phyloP scores from a whole-genome alignment of 2,888 invertebrate genomes.

The Suillia variegata region DNA sequence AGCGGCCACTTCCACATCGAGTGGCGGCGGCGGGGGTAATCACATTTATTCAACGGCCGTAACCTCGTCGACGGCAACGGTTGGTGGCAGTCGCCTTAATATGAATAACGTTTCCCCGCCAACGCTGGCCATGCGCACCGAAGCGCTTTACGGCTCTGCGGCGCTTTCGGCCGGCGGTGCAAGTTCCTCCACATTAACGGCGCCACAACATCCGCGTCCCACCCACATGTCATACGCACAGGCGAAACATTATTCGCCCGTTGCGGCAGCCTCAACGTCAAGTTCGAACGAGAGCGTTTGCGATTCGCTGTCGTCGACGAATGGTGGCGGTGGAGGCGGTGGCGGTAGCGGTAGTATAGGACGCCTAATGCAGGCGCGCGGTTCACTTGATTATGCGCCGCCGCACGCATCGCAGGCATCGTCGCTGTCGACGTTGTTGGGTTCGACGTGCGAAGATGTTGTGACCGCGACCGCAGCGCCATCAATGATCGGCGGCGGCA shows the following conservation, averaged over 20 bases:
- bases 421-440: slow-evolving; percentile 50
- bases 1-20: slow-evolving; percentile 45
- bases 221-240: slow-evolving; percentile 53
- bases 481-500: slow-evolving; percentile 46
- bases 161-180: slow-evolving; percentile 12
- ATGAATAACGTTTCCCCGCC: slow-evolving; percentile 56
- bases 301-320: slow-evolving; percentile 68
- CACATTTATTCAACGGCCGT: slow-evolving; percentile 43
- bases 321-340: slow-evolving; percentile 61
- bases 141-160: slow-evolving; percentile 42
- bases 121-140: slow-evolving; percentile 51
- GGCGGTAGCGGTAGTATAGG: slow-evolving; percentile 32
- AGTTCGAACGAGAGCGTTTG: slow-evolving; percentile 87
- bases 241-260: slow-evolving; percentile 54
- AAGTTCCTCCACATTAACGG: slow-evolving; percentile 21
- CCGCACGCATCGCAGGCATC: slow-evolving; percentile 52
- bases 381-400: slow-evolving; percentile 52
- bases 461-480: slow-evolving; percentile 51
- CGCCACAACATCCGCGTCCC: slow-evolving; percentile 50
- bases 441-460: slow-evolving; percentile 54
- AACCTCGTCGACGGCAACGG: too few relatives aligned
- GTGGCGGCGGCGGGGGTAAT: too few relatives aligned
- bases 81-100: slow-evolving; percentile 45
- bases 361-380: slow-evolving; percentile 43
- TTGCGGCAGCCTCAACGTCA: slow-evolving; percentile 67